Percentiles rank a stretch among this genome's conserved stretches.
phyloP scores from a whole-genome alignment of 2,888 invertebrate genomes.

The Cephus nigrinus region DNA sequence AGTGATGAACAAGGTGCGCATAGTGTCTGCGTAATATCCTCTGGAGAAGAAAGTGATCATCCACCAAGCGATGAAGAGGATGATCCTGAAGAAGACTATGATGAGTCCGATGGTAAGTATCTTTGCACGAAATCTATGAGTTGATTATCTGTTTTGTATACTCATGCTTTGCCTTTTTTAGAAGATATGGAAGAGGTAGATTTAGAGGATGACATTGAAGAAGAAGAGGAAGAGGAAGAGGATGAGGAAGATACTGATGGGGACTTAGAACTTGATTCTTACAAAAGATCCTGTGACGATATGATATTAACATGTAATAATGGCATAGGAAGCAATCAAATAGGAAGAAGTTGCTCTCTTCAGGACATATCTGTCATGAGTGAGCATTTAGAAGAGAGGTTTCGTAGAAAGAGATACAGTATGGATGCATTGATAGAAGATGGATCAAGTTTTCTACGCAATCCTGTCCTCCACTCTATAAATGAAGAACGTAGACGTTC shows the following conservation, averaged over 20 bases:
- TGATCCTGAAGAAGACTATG: conserved; percentile 32
- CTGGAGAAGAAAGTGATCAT: conserved; percentile 42
- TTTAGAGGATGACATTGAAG: conserved; percentile 5
- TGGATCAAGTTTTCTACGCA: conserved; percentile 22
- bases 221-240: conserved; percentile 10
- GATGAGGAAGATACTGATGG: conserved; percentile 36
- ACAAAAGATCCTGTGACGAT: conserved; percentile 54
- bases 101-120: conserved; percentile 30
- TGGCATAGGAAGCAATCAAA: conserved; percentile 34
- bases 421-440: conserved; percentile 26
- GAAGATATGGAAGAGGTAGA: not conserved
- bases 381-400: conserved; percentile 1
- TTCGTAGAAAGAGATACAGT: conserved; percentile 28
- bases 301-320: conserved; percentile 36
- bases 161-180: not conserved
- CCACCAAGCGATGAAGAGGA: conserved; percentile 11
- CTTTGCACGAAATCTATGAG: not conserved
- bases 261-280: conserved; percentile 46
- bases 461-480: conserved; percentile 14
- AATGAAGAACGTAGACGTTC: not conserved
- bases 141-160: not conserved
- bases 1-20: conserved; percentile 45
- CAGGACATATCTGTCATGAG: conserved; percentile 45
- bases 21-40: conserved; percentile 49
- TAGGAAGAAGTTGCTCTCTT: conserved; percentile 56